phyloP scores from a whole-genome alignment of 2,888 invertebrate species.

The Pollenia labialis region DNA sequence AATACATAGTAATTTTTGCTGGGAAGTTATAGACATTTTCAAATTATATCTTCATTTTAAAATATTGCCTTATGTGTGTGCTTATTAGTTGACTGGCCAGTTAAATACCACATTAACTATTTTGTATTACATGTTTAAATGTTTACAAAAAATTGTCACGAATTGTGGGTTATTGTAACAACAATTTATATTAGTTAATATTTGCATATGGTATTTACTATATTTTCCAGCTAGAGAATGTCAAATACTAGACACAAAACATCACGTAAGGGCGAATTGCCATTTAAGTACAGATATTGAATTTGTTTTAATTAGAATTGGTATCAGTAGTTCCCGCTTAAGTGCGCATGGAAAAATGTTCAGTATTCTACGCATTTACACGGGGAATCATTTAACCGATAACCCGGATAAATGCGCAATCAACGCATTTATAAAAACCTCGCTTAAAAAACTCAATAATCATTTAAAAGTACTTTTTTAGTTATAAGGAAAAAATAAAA shows the following conservation, averaged over 20 bases:
- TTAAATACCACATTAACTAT: neutral
- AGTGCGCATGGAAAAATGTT: too few species aligned
- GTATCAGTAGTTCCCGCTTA: too few species aligned
- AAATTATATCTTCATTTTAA: too few species aligned
- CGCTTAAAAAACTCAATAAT: too few species aligned
- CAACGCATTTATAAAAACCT: too few species aligned
- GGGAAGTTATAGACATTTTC: too few species aligned
- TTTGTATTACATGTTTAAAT: neutral
- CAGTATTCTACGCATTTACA: too few species aligned
- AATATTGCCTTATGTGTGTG: neutral
- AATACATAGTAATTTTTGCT: too few species aligned
- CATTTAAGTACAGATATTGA: neutral
- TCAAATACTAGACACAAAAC: neutral
- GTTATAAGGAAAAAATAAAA: too few species aligned
- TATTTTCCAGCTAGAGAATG: neutral
- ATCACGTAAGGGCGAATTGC: constrained; percentile 9
- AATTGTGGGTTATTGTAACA: constrained; percentile 37
- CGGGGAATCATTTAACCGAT: too few species aligned
- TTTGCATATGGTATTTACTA: constrained; percentile 25
- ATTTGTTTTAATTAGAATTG: neutral
- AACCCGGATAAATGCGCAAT: too few species aligned
- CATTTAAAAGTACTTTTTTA: too few species aligned
- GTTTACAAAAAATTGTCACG: constrained; percentile 32
- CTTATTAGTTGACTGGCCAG: neutral
- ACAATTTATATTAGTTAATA: neutral